Base-by-base conservation (phyloP, 1,140 invertebrate genomes). In the Drosophila lini region DNA sequence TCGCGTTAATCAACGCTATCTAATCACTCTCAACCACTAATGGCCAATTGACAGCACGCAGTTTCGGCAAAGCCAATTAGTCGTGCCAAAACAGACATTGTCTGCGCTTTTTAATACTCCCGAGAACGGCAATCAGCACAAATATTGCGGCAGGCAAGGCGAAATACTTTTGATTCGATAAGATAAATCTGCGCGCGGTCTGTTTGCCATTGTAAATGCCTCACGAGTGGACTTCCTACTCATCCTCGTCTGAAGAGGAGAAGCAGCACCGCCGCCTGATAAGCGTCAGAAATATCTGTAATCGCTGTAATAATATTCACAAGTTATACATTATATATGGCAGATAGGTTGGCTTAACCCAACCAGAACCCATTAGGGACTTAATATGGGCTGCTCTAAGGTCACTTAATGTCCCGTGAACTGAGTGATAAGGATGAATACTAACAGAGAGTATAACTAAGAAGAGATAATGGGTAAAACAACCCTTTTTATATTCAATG, bases 91-190 rank as follows among this genome's bases (percentile, higher is more conserved):
- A 4, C 19, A 19, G 34, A 34, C 59, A 28, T 1, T 25, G 16
- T 19, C 67, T 56, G 47, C 13, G 22, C 25, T 31, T 36, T 41
- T 48, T 69, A 58, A 53, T 36, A 53, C 7, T 53, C 32, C 52
- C 34, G 13, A 7, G 34, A 55, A 22, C 34, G 36, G 34, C 52
- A 55, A 55, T 55, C 65, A 70, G 36, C 22, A 38, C 53, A 59
- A 59, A 71, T 71, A 71, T 71, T 71, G 68, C 68, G 57, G 41
- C 57, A 62, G 48, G 25, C 47, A 61, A 47, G 69, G 57, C 34
- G 40, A 74, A 74, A 74, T 47, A 74, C 48, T 60, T 61, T 40
- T 47, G 44, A 50, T 74, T 74, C 70, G 70, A 74, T 74, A 74
- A 74, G 70, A 74, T 74, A 74, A 74, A 74, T 71, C 68, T 67